Conservation (phyloP, 1,140 invertebrate species). For the Cherax quadricarinatus region DNA sequence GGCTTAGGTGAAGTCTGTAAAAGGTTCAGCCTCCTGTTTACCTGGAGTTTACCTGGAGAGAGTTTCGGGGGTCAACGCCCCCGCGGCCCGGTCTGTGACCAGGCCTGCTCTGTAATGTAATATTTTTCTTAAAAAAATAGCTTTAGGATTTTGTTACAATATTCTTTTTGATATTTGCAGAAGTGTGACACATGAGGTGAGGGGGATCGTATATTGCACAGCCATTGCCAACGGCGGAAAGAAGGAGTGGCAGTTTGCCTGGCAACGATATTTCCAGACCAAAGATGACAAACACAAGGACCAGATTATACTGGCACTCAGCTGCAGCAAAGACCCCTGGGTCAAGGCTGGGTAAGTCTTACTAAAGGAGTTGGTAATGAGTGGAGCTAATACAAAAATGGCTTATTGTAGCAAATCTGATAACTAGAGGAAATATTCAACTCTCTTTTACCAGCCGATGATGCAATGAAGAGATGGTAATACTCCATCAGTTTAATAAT, state of each 20-base stretch:
- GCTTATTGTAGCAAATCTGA: background rate
- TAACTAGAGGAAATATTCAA: background rate
- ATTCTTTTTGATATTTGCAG: too few relatives aligned
- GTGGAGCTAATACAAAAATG: background rate
- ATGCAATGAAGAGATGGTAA: background rate
- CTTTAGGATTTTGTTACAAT: too few relatives aligned
- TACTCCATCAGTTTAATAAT: background rate
- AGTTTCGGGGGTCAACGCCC: too few relatives aligned
- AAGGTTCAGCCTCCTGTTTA: too few relatives aligned
- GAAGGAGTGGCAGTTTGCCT: slow-evolving; percentile 77
- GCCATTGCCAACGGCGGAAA: slow-evolving; percentile 77
- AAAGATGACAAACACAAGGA: slow-evolving; percentile 80
- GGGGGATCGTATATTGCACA: slow-evolving; percentile 77
- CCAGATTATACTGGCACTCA: slow-evolving; percentile 82
- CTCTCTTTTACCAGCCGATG: background rate
- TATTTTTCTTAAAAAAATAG: too few relatives aligned
- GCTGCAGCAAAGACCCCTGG: slow-evolving; percentile 80
- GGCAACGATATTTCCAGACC: slow-evolving; percentile 75
- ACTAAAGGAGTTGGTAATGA: background rate
- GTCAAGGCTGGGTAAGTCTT: slow-evolving; percentile 77
- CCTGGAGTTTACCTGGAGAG: too few relatives aligned
- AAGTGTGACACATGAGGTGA: slow-evolving; percentile 76
- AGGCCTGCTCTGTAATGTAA: too few relatives aligned
- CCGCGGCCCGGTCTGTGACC: too few relatives aligned
- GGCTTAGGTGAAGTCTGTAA: too few relatives aligned